These are phyloP conservation scores for Notodonta dromedarius DNA, from an alignment of 2,888 invertebrate species.

Conservation along the genomic window DNA sequence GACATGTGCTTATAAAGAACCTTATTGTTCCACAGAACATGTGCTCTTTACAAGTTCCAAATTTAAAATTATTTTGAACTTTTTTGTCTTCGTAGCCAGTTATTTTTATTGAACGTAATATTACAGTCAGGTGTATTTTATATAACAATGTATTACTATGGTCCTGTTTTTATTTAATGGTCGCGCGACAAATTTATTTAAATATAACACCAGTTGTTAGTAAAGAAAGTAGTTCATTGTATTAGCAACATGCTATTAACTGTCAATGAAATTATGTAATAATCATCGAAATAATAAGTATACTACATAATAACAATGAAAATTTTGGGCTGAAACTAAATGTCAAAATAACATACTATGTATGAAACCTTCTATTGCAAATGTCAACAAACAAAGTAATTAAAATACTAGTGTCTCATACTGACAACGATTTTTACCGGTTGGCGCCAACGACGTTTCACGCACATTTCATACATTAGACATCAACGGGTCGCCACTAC, in stretches of 20 bases:
- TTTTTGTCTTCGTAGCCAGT: conserved; percentile 9
- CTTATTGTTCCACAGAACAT: conserved; percentile 39
- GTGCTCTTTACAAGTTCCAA: conserved; percentile 32
- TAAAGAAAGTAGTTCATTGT: too few relatives aligned
- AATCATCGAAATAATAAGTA: too few relatives aligned
- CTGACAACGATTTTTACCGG: too few relatives aligned
- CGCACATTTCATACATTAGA: conserved; percentile 23
- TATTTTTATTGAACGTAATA: conserved; percentile 14
- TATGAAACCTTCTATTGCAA: too few relatives aligned
- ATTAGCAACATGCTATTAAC: too few relatives aligned
- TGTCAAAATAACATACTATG: background rate
- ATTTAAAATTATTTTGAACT: conserved; percentile 14
- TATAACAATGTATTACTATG: background rate
- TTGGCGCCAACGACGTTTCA: too few relatives aligned
- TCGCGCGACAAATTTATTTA: background rate
- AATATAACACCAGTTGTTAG: background rate
- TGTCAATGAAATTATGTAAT: too few relatives aligned
- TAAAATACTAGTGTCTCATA: too few relatives aligned
- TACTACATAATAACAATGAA: too few relatives aligned
- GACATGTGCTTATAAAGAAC: conserved; percentile 43
- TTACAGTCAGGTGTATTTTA: conserved; percentile 12
- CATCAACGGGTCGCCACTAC: conserved; percentile 31
- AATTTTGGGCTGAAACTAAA: background rate
- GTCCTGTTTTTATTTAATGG: background rate
- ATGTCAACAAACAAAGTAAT: too few relatives aligned